These are phyloP conservation scores for crab-eating macaque (Macaca fascicularis) DNA, from an alignment of 2,113 vertebrate genomes.

Conservation along the genomic window T2T-MFA8v1.1 NC_088376.1:151347501-151348000, in stretches of 20 bases:
- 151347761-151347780: not conserved
- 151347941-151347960: not conserved
- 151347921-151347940: fast-evolving
- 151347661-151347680: not conserved
- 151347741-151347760: not conserved
- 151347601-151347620: conserved; percentile 47
- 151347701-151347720: not conserved
- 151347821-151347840: not conserved
- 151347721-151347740: not conserved
- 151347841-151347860: no score
- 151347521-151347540: conserved; percentile 42
- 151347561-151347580: conserved; percentile 61
- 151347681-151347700: not conserved
- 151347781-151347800: not conserved
- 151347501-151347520: conserved; percentile 47
- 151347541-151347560: conserved; percentile 56
- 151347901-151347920: fast-evolving
- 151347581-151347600: conserved; percentile 45
- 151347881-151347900: not conserved
- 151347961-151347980: not conserved
- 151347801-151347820: not conserved
- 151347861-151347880: not conserved
- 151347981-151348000: not conserved
- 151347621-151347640: not conserved
- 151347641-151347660: not conserved